phyloP scores from a whole-genome alignment of 2,113 vertebrate genomes.

The Limnothrissa miodon region DNA sequence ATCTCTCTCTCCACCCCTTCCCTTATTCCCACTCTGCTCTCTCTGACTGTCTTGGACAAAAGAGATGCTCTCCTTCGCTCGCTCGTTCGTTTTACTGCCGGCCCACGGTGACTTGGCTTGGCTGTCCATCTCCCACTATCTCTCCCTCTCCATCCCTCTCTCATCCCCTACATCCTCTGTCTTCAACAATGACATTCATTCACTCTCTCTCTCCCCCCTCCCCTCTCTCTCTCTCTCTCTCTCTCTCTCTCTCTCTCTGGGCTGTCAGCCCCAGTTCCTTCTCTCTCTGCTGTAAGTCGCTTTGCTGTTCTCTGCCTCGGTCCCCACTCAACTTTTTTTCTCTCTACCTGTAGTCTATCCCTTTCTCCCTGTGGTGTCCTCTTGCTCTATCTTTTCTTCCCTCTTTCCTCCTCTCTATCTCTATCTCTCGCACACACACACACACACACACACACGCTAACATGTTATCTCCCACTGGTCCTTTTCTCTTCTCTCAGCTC shows the following conservation, averaged over 20 bases:
- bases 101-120: not conserved
- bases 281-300: not conserved
- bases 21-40: not conserved
- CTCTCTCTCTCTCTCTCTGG: not conserved
- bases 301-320: not conserved
- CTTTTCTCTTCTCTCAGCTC: not conserved
- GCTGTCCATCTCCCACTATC: conserved; percentile 25
- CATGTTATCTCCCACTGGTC: not conserved
- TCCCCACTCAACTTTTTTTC: not conserved
- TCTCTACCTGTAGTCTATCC: not conserved
- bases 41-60: not conserved
- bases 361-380: not conserved
- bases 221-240: not conserved
- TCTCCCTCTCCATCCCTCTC: conserved; percentile 25
- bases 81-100: not conserved
- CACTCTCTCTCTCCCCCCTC: not conserved
- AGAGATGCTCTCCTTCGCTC: not conserved
- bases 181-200: not conserved
- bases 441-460: not conserved
- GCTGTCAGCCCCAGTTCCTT: not conserved
- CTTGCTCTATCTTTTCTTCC: not conserved
- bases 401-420: not conserved
- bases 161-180: conserved; percentile 38
- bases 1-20: not conserved
- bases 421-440: not conserved